Conservation (phyloP, 2,797 vertebrate genomes). For the Holocentrus rufus region DNA sequence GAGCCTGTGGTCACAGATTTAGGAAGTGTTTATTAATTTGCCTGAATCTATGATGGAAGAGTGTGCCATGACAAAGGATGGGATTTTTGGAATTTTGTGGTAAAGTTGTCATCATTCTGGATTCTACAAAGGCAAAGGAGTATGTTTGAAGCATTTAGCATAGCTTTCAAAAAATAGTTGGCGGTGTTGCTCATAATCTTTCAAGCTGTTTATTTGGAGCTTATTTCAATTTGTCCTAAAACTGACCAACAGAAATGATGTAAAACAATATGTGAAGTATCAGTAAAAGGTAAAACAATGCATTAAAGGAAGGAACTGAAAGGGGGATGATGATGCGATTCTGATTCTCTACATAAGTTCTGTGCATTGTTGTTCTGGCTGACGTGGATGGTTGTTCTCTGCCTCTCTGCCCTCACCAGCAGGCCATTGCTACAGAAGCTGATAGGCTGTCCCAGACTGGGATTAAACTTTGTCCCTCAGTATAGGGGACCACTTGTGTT, state of each 20-base stretch:
- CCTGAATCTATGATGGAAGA: too few species aligned
- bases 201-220: not conserved
- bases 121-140: too few species aligned
- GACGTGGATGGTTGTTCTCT: conserved; percentile 77
- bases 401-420: conserved; percentile 65
- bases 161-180: not conserved
- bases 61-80: too few species aligned
- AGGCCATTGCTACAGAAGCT: conserved; percentile 63
- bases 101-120: too few species aligned
- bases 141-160: too few species aligned
- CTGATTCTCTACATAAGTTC: conserved; percentile 33
- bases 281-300: not conserved
- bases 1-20: too few species aligned
- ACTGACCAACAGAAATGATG: not conserved
- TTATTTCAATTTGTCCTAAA: not conserved
- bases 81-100: too few species aligned
- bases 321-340: not conserved
- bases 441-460: conserved; percentile 54
- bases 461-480: conserved; percentile 77
- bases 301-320: too few species aligned
- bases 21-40: too few species aligned
- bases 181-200: not conserved
- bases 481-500: conserved; percentile 79
- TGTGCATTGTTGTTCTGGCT: conserved; percentile 71
- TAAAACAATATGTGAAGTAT: too few species aligned